Evolutionary conservation across 2,888 invertebrate genomes (phyloP), one percentile per base, ranked within the genome.

Genomic region (Dimorphilus gyrociliatus): DNA sequence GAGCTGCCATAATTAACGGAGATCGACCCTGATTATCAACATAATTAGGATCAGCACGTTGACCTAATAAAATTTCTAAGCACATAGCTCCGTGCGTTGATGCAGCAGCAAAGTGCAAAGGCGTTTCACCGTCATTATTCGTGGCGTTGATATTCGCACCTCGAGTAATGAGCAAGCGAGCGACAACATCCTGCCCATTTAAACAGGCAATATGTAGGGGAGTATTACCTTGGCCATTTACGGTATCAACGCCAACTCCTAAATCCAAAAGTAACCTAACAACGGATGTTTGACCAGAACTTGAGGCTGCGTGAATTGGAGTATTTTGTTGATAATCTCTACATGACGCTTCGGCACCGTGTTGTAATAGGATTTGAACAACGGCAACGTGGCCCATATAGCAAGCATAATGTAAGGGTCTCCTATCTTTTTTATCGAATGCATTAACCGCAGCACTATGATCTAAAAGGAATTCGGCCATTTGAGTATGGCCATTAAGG

Each of bases 1-100:
- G 67, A 5, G 73, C 72, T n/a, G 73, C 72, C 71, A 73, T 71
- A 45, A 74, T 73, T 23, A 74, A 60, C 1, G 74, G 69, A 3
- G 73, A 72, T 29, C 71, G 58, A 1, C 72, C 72, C 30, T 64
- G 54, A 40, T 53, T 53, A 55, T 56, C 47, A 32, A 53, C 50
- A 10, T 8, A 23, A 10, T 72, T 71, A 15, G 71, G 64, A 35
- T 69, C 65, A 1, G 68, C 69, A 4, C 60, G 66, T 34, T 68
- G 64, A 14, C 64, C 62, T 24, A 74, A 56, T 25, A 74, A 54
- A 32, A 67, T 63, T 42, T 69, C 68, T 29, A 74, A 53, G 51
- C 73, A 73, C 23, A 69, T 67, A n/a, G 67, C 69, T 3, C 73
- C 72, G 35, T 70, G 68, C 4, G 69, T 68, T 24, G 71, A 70